phyloP scores from a whole-genome alignment of 2,888 invertebrate species.

The Aelia acuminata region DNA sequence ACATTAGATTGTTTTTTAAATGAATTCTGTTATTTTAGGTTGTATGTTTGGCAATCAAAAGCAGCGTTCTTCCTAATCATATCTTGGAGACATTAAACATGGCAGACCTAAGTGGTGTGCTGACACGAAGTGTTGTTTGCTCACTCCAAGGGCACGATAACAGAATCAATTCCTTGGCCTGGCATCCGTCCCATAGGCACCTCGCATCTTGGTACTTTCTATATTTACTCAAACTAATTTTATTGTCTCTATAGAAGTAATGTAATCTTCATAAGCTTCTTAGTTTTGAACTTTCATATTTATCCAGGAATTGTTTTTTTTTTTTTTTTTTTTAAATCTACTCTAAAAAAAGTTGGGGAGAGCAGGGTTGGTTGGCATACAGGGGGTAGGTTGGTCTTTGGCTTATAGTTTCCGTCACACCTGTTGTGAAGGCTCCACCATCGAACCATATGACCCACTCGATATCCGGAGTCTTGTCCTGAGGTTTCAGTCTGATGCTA shows the following conservation, averaged over 20 bases:
- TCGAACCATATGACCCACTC: no score
- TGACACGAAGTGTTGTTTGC: slow-evolving; percentile 69
- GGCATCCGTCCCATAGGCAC: slow-evolving; percentile 70
- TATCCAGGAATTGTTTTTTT: background rate
- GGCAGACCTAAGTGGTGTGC: slow-evolving; percentile 72
- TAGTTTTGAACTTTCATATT: background rate
- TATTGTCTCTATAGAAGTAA: no score
- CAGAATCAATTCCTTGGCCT: slow-evolving; percentile 71
- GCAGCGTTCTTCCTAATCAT: slow-evolving; percentile 67
- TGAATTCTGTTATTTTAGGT: slow-evolving; percentile 66
- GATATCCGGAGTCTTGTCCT: no score
- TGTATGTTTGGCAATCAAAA: slow-evolving; percentile 70
- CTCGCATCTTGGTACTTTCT: slow-evolving; percentile 72
- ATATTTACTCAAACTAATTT: background rate
- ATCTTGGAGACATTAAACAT: slow-evolving; percentile 70
- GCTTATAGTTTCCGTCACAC: no score
- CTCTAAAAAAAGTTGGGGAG: no score
- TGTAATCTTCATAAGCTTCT: no score
- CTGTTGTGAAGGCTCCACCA: no score
- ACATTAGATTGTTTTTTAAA: no score
- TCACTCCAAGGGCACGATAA: slow-evolving; percentile 74
- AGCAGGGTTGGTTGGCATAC: no score
- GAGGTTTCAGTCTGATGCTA: no score
- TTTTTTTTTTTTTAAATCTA: background rate
- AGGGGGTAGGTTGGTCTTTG: no score